Evolutionary conservation across 1,140 invertebrate genomes (phyloP), one percentile per base, ranked within the genome.

Genomic region (Tetraneura akinire): DNA sequence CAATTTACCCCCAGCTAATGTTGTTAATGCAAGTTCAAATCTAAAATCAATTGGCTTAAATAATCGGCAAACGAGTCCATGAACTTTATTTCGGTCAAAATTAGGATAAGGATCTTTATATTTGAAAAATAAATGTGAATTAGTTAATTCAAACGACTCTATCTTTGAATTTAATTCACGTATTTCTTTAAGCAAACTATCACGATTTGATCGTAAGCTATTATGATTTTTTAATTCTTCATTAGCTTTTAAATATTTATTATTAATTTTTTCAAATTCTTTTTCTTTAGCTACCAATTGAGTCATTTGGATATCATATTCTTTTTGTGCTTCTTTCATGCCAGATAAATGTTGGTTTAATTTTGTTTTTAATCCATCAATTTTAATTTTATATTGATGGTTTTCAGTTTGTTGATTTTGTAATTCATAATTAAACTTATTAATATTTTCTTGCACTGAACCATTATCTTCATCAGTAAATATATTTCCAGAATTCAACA

Each of bases 1-100:
- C 16, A 98, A 85, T 87, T 89, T 91, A 81, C 92, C 93, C n/a
- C 95, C 95, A 42, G 93, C 95, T 37, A 91, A 91, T 32, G 92
- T 91, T 84, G 97, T 94, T 42, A 99, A 85, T 18, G 96, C 96
- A 81, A 91, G 91, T 29, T 91, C 91, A 85, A 90, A 89, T 47
- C 85, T 86, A n/a, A 87, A 86, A 85, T 98, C 92, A 78, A 89
- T 90, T 0, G 97, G 87, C 73, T 89, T 88, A 26, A 99, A 90
- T 51, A 97, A 86, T 81, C 91, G 88, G 82, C 89, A 88, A 4
- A 96, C 90, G 21, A 94, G 88, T 37, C 97, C 97, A 83, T 91
- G 89, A 0, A 98, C 93, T 81, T 89, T 88, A 0, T 86, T 85
- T 8, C 88, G 85, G 85, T 96, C 90, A 86, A 98, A 98, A 86